phyloP scores from a whole-genome alignment of 2,888 invertebrate genomes.

The Spilarctia lutea region DNA sequence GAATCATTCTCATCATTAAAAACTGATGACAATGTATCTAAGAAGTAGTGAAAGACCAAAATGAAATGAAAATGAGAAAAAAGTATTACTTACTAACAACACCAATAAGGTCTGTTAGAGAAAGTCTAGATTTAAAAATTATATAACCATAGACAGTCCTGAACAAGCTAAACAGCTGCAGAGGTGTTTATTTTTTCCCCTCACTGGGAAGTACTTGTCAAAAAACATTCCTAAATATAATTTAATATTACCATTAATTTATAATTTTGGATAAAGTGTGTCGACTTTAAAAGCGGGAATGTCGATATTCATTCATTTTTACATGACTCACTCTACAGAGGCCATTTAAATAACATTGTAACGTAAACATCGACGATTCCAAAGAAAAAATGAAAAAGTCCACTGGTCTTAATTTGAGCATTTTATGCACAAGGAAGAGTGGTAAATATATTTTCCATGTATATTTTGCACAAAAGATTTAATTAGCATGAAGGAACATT shows the following conservation, averaged over 20 bases:
- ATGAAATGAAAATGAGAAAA: background rate
- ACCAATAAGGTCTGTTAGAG: conserved; percentile 35
- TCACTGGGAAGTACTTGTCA: background rate
- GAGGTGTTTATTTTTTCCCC: conserved; percentile 22
- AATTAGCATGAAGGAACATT: conserved; percentile 70
- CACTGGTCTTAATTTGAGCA: conserved; percentile 31
- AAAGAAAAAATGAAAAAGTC: conserved; percentile 49
- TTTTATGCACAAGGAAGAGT: conserved; percentile 22
- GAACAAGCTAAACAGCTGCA: conserved; percentile 21
- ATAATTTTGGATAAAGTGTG: conserved; percentile 2
- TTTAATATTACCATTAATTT: background rate
- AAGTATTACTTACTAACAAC: background rate
- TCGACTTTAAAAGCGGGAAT: conserved; percentile 39
- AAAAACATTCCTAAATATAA: background rate
- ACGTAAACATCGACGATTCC: conserved; percentile 53
- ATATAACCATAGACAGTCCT: conserved; percentile 53
- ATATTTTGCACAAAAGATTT: conserved; percentile 61
- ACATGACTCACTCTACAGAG: conserved; percentile 62
- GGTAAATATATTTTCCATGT: conserved; percentile 33
- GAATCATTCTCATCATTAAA: background rate
- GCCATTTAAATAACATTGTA: conserved; percentile 50
- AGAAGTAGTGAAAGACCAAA: too few relatives aligned
- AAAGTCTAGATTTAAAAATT: conserved; percentile 55
- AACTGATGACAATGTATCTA: background rate
- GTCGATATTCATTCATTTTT: conserved; percentile 56